Evolutionary conservation across 2,113 vertebrate genomes (phyloP), one percentile per base, ranked within the genome.

Genomic region (Misgurnus anguillicaudatus): DNA sequence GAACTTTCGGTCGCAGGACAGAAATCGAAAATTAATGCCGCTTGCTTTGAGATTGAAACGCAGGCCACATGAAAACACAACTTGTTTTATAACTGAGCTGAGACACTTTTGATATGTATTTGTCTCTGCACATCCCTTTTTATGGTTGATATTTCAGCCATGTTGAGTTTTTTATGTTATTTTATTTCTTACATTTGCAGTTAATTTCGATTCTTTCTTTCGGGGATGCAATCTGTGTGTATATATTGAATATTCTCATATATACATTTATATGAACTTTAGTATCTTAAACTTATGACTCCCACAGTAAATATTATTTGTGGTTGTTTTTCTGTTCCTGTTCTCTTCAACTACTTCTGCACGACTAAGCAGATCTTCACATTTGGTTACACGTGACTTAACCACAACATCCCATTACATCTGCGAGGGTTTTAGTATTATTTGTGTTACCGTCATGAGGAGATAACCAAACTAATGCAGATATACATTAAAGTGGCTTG

Each of bases 1-100:
- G 77, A 85, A 0, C 86, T 90, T 77, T 87, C 78, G 75, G 87
- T 90, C 86, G 84, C 82, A 0, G 89, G 90, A 2, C 87, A 89
- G 58, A 85, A 62, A 62, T 16, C 8, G 47, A 45, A 42, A 66
- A 19, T 14, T 5, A 24, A 69, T 17, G 77, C 48, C 48, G 13
- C 65, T 81, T 64, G 21, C 82, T 48, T 9, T 74, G 8, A 67
- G 8, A 63, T 39, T 7, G 67, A 75, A 9, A 68, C 69, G 45
- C 79, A 76, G 73, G 61, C 65, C 31, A 70, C 21, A 38, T 9
- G 17, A 42, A 69, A 51, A 41, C 14, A 42, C 48, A 53, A 68
- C 21, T 38, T 55, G 60, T 24, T 47, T 9, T 65, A 69, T 47
- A 77, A 81, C 53, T 68, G 70, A 84, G 62, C 66, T 71, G 17